These are phyloP conservation scores for Bradypodion pumilum DNA, from an alignment of 2,797 vertebrate genomes.

Conservation along the genomic window DNA sequence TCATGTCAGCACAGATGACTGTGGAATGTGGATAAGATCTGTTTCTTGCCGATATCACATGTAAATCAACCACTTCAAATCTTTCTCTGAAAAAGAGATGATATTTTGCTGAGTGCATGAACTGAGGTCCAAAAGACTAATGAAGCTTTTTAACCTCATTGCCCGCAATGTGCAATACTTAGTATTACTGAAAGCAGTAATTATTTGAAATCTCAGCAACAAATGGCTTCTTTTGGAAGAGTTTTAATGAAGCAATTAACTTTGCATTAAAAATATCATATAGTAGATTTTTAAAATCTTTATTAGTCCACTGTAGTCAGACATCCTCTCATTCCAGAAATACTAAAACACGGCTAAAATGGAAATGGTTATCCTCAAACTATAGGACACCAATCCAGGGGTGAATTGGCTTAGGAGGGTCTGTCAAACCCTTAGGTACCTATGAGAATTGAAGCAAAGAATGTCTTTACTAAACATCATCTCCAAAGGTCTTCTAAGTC, in stretches of 20 bases:
- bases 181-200: background rate
- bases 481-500: background rate
- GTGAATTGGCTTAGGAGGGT: background rate
- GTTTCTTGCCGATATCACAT: background rate
- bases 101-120: background rate
- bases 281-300: background rate
- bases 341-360: background rate
- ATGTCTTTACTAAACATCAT: background rate
- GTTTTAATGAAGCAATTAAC: conserved; percentile 25
- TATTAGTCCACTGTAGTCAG: background rate
- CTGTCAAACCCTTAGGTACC: background rate
- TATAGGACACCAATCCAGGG: background rate
- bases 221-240: background rate
- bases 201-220: background rate
- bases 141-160: background rate
- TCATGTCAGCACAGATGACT: background rate
- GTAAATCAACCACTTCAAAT: background rate
- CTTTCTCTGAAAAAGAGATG: background rate
- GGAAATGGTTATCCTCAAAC: too few relatives aligned
- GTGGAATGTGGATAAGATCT: background rate
- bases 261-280: conserved; percentile 1
- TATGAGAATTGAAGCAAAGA: background rate
- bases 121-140: conserved; percentile 10
- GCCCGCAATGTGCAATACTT: background rate
- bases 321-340: background rate